These are phyloP conservation scores for Pogonognathellus flavescens DNA, from an alignment of 1,140 invertebrate genomes.

Conservation along the genomic window DNA sequence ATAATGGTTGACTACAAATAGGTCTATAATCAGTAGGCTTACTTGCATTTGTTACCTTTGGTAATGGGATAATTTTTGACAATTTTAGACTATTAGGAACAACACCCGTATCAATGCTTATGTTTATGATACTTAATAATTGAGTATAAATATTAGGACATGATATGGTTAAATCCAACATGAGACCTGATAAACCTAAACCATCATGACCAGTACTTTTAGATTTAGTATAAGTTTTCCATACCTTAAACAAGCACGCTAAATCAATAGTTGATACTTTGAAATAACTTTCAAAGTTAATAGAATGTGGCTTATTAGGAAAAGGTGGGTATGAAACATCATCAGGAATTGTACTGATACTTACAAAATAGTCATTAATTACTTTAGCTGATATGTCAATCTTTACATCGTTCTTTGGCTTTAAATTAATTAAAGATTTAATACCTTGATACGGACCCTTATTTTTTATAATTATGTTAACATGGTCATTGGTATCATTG, in stretches of 20 bases:
- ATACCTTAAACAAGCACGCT: neutral
- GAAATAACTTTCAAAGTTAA: neutral
- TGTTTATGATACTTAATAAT: neutral
- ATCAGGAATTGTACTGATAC: neutral
- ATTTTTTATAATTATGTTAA: neutral
- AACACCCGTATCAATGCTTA: too few relatives aligned
- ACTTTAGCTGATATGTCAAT: neutral
- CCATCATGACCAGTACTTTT: too few relatives aligned
- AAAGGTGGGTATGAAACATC: neutral
- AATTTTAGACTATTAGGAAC: too few relatives aligned
- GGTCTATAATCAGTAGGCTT: neutral
- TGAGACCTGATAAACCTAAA: too few relatives aligned
- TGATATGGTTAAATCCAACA: neutral
- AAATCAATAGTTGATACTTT: neutral
- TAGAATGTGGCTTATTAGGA: neutral
- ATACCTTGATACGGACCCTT: neutral
- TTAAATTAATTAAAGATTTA: neutral
- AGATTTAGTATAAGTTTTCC: neutral
- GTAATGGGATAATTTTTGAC: too few relatives aligned
- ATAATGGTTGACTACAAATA: neutral
- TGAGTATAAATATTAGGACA: neutral
- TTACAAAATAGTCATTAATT: neutral
- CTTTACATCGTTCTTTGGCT: neutral
- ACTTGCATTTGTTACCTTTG: neutral
- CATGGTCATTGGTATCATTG: neutral